Base-by-base conservation (phyloP, 1,140 invertebrate genomes). In the Lineus longissimus region DNA sequence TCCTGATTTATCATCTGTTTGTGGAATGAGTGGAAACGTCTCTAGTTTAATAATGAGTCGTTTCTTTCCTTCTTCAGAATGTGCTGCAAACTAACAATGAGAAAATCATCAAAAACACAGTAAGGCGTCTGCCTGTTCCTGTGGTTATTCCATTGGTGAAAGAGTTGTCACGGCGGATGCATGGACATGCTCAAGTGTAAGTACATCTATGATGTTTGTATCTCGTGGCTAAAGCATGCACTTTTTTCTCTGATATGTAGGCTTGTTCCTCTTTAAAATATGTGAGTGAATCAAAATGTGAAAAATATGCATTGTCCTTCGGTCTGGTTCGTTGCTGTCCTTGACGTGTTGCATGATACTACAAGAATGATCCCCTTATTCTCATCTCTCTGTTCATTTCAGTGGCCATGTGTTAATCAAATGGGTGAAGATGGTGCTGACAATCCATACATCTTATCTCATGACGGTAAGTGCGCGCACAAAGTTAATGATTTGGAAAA, bases 381-480 rank as follows among this genome's bases (percentile, higher is more conserved):
- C n/a, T n/a, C n/a, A n/a, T n/a, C n/a, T n/a, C n/a, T n/a, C n/a
- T n/a, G n/a, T n/a, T n/a, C n/a, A n/a, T 63, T 75, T 59, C 69
- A 79, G 77, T 64, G 73, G 71, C 17, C 59, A 61, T 9, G 65
- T 59, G 22, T 55, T 70, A 25, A 54, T 76, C 0, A 70, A 71
- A 41, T 81, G 79, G 79, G 55, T 79, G 13, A 78, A 77, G 59
- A 64, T 64, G 0, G 64, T 81, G 7, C 60, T 81, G 15, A 71
- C 71, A 19, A 70, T 74, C 15, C 79, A 80, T 62, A 76, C 74
- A 41, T 79, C 78, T 1, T 80, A 78, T 65, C 62, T 81, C 17
- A 78, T 78, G 66, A 76, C 79, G 45, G 78, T 80, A 64, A 73
- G 76, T 74, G n/a, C n/a, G n/a, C n/a, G n/a, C n/a, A n/a, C n/a